Base-by-base conservation (phyloP, 2,888 invertebrate species). In the Drosophila limbata region DNA sequence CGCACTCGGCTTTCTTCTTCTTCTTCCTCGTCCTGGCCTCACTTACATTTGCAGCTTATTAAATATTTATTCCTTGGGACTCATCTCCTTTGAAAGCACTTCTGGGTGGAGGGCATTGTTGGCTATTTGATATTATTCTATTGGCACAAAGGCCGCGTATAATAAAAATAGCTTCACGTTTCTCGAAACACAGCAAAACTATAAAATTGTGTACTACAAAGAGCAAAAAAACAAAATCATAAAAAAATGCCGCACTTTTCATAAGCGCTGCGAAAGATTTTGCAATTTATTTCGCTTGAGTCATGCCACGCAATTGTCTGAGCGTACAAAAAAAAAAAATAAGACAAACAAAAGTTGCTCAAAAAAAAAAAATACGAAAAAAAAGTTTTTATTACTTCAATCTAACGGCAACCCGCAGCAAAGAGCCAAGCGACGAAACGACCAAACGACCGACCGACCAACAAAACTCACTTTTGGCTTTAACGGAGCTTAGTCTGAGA, bases 281-380 rank as follows among this genome's bases (percentile, higher is more conserved):
- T 76, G 85, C 85, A 88, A 85, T 85, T 85, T 88, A 86, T 85
- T 84, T 86, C 71, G 77, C 51, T 84, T 81, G 72, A 81, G 87
- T 81, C 84, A 84, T 81, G 85, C 85, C 75, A 70, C 72, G 79
- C 88, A 79, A 87, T 85, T 77, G 77, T 84, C 69, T 78, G 67
- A 61, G 65, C 56, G 75, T 68, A 68, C 42, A 44, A 52, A 44
- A 62, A 64, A 45, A 44, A 8, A 57, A 55, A 68, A 65, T 56
- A 63, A 50, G 33, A 21, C 39, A 52, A 70, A 48, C 44, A 50
- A 63, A 64, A 70, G 53, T 75, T 68, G 77, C 79, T 66, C 39
- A 50, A 59, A 51, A 60, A 64, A 61, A 39, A 53, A 31, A 40
- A 1, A 10, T 60, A 50, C 50, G 35, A 63, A 51, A 56, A 50